Conservation (phyloP, 2,888 invertebrate species). For the Pimpla rufipes region DNA sequence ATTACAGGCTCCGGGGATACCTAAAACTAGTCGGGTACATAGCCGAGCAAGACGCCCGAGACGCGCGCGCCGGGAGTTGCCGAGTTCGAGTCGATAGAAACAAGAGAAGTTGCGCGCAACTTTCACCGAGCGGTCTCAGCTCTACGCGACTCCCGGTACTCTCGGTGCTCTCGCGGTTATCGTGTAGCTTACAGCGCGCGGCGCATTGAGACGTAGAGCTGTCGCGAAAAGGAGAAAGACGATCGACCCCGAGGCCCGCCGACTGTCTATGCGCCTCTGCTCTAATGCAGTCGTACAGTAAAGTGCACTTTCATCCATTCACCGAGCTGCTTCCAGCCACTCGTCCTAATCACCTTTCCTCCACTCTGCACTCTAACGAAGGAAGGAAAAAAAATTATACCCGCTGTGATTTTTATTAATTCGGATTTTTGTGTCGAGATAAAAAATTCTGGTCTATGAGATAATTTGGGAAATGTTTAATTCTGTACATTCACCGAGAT, state of each 20-base stretch:
- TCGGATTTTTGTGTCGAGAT: background rate
- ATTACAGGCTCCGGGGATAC: background rate
- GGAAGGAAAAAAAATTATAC: background rate
- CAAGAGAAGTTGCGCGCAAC: slow-evolving; percentile 66
- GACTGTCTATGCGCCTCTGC: background rate
- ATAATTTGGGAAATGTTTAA: no score
- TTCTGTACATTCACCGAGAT: no score
- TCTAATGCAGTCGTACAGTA: background rate
- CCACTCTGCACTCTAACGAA: background rate
- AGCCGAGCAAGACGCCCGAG: slow-evolving; percentile 13
- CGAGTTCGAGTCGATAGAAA: slow-evolving; percentile 48
- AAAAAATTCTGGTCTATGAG: no score
- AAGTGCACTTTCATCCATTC: slow-evolving; percentile 16
- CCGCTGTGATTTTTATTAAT: no score
- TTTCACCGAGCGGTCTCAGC: slow-evolving; percentile 64
- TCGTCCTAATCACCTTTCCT: slow-evolving; percentile 1
- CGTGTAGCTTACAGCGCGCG: slow-evolving; percentile 47
- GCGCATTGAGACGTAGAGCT: slow-evolving; percentile 49
- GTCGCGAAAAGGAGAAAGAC: slow-evolving; percentile 37
- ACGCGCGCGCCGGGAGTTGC: slow-evolving; percentile 19
- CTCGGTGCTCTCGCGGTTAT: slow-evolving; percentile 60
- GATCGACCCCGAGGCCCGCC: slow-evolving; percentile 6
- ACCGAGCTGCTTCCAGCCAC: background rate
- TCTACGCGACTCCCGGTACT: slow-evolving; percentile 43
- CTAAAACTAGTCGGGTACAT: slow-evolving; percentile 42